Conservation (phyloP, 2,113 vertebrate genomes). For the Amazona guildingii region DNA sequence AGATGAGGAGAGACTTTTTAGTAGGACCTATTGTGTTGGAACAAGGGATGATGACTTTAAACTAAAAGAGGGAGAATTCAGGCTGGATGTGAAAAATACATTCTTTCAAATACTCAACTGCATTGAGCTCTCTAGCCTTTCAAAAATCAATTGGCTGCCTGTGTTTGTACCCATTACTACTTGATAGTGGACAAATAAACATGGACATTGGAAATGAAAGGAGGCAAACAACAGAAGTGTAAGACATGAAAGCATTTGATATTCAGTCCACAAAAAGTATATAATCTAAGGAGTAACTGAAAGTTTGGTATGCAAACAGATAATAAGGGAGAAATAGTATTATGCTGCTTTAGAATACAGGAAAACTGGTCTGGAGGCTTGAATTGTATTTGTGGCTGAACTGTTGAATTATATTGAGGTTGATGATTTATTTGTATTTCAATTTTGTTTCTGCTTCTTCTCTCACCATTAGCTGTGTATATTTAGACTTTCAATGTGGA, state of each 20-base stretch:
- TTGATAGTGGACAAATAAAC: neutral
- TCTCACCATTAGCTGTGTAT: accelerated
- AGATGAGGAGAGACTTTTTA: neutral
- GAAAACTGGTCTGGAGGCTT: neutral
- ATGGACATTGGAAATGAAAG: neutral
- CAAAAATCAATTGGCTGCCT: neutral
- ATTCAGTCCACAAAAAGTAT: neutral
- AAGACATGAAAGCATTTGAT: neutral
- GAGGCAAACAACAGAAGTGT: neutral
- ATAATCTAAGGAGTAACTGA: accelerated
- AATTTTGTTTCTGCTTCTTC: neutral
- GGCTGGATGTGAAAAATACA: neutral
- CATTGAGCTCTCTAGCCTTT: neutral
- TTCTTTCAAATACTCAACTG: neutral
- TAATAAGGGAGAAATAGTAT: neutral
- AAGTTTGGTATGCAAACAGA: neutral
- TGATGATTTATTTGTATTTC: neutral
- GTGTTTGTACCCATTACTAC: neutral
- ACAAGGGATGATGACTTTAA: neutral
- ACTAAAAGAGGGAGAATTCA: neutral
- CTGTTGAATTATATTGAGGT: neutral
- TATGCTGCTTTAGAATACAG: neutral
- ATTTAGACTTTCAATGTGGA: neutral
- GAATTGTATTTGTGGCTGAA: neutral
- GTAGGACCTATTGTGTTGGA: neutral